Percentiles rank a stretch among this genome's conserved stretches.
Conservation (phyloP, 2,113 vertebrate species). For the Sebastes fasciatus region DNA sequence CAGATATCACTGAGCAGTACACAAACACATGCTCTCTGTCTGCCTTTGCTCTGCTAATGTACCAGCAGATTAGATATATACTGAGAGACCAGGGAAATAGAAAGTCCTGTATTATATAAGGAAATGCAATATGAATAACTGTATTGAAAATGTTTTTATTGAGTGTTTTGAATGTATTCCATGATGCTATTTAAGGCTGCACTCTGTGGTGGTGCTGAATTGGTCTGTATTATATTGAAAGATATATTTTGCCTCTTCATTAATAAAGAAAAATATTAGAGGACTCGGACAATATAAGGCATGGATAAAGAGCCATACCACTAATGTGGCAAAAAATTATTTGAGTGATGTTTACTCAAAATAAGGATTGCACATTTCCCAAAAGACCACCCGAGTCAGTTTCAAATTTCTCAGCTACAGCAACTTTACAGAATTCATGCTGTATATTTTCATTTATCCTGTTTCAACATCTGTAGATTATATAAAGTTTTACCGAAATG, state of each 20-base stretch:
- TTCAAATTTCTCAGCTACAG: too few relatives aligned
- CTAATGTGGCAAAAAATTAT: too few relatives aligned
- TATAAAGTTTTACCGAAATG: not conserved
- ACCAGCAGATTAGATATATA: not conserved
- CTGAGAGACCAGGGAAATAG: not conserved
- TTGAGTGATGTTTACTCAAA: too few relatives aligned
- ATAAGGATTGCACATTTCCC: too few relatives aligned
- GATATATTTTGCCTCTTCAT: not conserved
- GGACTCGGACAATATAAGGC: not conserved
- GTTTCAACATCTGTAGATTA: too few relatives aligned
- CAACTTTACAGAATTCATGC: too few relatives aligned
- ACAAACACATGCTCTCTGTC: conserved; percentile 20
- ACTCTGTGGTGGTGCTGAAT: not conserved
- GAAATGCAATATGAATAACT: not conserved
- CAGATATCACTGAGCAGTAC: conserved; percentile 34
- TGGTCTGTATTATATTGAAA: not conserved
- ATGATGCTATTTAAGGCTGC: not conserved
- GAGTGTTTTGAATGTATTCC: not conserved
- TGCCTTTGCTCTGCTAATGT: conserved; percentile 14
- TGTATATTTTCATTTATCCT: too few relatives aligned
- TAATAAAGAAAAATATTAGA: not conserved
- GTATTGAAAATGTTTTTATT: not conserved
- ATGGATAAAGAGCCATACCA: too few relatives aligned
- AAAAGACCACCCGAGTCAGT: too few relatives aligned
- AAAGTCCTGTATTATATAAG: not conserved